Evolutionary conservation across 2,888 invertebrate species (phyloP).

Genomic region (Drosophila mulleri): DNA sequence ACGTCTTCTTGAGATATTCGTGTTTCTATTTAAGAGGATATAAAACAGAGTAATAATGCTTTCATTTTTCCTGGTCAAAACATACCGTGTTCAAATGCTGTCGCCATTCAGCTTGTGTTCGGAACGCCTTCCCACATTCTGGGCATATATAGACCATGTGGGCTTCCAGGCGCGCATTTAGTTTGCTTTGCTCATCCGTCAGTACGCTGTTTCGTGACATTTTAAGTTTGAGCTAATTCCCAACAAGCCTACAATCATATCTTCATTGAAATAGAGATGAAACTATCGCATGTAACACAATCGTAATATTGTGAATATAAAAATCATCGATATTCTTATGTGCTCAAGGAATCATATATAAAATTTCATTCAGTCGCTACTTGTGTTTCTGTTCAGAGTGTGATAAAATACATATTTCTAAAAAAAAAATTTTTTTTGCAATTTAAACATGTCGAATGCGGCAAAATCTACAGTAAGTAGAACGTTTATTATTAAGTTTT

Average conservation of each 20-base stretch:
- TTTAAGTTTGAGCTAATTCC: neutral
- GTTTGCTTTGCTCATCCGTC: constrained; percentile 60
- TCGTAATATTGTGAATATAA: neutral
- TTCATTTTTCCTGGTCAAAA: neutral
- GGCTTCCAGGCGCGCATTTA: constrained; percentile 73
- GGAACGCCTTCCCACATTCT: constrained; percentile 77
- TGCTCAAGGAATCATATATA: neutral
- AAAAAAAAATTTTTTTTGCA: neutral
- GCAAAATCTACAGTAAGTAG: constrained; percentile 52
- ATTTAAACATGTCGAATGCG: constrained; percentile 46
- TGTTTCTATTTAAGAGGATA: constrained; percentile 54
- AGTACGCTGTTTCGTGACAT: constrained; percentile 56
- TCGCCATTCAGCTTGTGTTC: constrained; percentile 79
- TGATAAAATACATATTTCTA: neutral
- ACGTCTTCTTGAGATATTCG: constrained; percentile 72
- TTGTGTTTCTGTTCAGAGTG: neutral
- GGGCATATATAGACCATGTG: constrained; percentile 82
- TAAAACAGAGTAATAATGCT: neutral
- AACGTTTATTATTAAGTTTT: neutral
- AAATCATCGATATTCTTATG: neutral
- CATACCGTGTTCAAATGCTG: constrained; percentile 71
- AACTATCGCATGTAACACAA: neutral
- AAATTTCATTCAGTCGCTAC: constrained; percentile 6
- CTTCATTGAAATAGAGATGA: constrained; percentile 1
- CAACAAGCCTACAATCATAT: constrained; percentile 1